These are phyloP conservation scores for Rhea americana DNA, from an alignment of 2,113 vertebrate species.

Conservation along the genomic window DNA sequence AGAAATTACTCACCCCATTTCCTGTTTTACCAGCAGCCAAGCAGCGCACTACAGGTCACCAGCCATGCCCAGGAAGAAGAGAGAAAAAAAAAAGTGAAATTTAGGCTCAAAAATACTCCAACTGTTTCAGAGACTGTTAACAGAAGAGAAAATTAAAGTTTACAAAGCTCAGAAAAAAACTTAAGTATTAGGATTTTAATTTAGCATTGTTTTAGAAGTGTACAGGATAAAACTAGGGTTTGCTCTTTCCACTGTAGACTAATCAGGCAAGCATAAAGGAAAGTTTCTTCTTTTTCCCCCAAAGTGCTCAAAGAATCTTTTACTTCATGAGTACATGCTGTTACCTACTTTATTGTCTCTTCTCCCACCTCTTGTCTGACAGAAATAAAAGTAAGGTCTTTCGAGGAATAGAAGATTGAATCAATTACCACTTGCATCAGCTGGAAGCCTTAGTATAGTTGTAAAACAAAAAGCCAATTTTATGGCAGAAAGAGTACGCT, in stretches of 20 bases:
- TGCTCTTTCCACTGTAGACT: background rate
- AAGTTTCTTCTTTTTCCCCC: background rate
- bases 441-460: background rate
- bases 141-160: background rate
- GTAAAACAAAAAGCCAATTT: background rate
- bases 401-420: background rate
- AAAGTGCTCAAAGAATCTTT: background rate
- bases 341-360: background rate
- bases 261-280: background rate
- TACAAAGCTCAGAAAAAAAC: background rate
- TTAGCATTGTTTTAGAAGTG: background rate
- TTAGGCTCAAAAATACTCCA: conserved; percentile 31
- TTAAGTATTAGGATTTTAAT: background rate
- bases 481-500: background rate
- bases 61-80: conserved; percentile 67
- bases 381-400: background rate
- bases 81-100: conserved; percentile 47
- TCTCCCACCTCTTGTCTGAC: background rate
- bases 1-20: conserved; percentile 84
- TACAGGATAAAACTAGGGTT: conserved; percentile 5
- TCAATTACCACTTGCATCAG: background rate
- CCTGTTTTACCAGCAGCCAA: conserved; percentile 92
- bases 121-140: conserved; percentile 4
- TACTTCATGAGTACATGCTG: background rate
- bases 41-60: conserved; percentile 83